Conservation (phyloP, 2,888 invertebrate genomes). For the Argyresthia albistria region DNA sequence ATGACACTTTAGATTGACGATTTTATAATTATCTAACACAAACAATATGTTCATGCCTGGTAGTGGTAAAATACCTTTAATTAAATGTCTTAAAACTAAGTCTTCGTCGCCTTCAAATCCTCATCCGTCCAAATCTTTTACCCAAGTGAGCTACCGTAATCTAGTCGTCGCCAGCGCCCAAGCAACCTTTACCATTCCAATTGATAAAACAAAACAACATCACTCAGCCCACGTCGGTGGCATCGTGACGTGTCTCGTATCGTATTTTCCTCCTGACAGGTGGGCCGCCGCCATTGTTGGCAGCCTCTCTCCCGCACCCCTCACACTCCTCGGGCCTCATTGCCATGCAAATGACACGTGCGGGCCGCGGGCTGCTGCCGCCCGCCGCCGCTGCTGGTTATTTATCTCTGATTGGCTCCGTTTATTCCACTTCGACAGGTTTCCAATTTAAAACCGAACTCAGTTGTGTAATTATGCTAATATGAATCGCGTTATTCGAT, state of each 20-base stretch:
- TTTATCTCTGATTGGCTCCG: conserved; percentile 69
- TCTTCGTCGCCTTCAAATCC: too few relatives aligned
- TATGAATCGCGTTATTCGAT: conserved; percentile 13
- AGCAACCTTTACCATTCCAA: not conserved
- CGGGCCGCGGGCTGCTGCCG: conserved; percentile 52
- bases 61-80: too few relatives aligned
- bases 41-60: too few relatives aligned
- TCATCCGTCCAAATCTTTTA: too few relatives aligned
- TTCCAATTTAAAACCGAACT: conserved; percentile 50
- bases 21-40: too few relatives aligned
- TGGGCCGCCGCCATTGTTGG: conserved; percentile 24
- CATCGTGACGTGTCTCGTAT: conserved; percentile 13
- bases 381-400: too few relatives aligned
- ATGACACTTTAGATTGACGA: too few relatives aligned
- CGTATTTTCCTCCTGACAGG: conserved; percentile 25
- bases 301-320: conserved; percentile 18
- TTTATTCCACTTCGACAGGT: conserved; percentile 63
- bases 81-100: too few relatives aligned
- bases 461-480: conserved; percentile 39
- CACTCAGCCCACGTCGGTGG: not conserved
- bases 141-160: too few relatives aligned
- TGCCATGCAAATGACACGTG: conserved; percentile 65
- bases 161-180: not conserved
- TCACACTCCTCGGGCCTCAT: conserved; percentile 21
- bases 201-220: conserved; percentile 3